Conservation (phyloP, 2,797 vertebrate genomes). For the Acanthiza pusilla region DNA sequence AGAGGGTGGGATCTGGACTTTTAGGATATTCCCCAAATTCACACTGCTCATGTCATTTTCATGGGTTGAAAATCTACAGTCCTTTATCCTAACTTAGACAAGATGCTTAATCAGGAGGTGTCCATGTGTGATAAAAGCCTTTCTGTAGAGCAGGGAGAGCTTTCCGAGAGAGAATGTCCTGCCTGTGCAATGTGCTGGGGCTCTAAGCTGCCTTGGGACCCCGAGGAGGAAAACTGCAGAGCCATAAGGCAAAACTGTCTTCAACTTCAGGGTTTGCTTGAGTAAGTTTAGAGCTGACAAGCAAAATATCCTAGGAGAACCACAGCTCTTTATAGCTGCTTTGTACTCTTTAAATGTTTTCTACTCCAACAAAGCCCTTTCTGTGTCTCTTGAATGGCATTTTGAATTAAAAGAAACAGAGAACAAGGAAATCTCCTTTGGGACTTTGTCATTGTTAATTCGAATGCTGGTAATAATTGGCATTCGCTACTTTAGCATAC, state of each 20-base stretch:
- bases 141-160: neutral
- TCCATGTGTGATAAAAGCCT: neutral
- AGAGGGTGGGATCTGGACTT: neutral
- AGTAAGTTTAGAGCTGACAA: neutral
- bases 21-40: neutral
- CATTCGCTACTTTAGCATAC: neutral
- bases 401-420: neutral
- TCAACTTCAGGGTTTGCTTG: neutral
- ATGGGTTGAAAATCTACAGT: neutral
- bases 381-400: neutral
- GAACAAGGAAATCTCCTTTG: neutral
- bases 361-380: neutral
- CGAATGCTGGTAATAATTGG: neutral
- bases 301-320: neutral
- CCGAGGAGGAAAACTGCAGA: neutral
- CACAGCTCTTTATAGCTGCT: neutral
- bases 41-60: neutral
- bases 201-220: neutral
- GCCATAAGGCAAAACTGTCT: neutral
- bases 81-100: neutral
- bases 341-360: neutral
- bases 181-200: fast-evolving
- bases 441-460: neutral
- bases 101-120: neutral
- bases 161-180: neutral